Evolutionary conservation across 37 sponge, comb jelly and placozoan species (phyloP).

Genomic region (Hormiphora californensis): DNA sequence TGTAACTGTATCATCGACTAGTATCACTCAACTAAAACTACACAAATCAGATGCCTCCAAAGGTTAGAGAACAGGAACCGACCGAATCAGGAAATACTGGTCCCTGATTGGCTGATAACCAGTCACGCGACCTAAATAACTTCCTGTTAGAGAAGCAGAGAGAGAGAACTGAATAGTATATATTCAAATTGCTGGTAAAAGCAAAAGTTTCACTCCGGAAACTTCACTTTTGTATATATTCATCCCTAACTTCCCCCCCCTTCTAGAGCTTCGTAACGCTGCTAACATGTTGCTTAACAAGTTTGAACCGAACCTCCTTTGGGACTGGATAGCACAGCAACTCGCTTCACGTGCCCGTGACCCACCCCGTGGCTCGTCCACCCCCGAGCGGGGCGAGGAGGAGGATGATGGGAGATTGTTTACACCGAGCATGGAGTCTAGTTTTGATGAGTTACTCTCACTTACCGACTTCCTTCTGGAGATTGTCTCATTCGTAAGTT

Average conservation of each 20-base stretch:
- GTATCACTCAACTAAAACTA: conserved; percentile 7
- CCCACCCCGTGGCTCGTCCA: too few relatives aligned
- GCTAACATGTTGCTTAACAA: background rate
- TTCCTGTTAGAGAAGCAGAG: too few relatives aligned
- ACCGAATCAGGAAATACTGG: background rate
- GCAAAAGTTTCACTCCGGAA: too few relatives aligned
- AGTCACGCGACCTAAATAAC: background rate
- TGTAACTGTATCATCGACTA: background rate
- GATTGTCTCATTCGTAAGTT: conserved; percentile 48
- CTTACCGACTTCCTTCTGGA: conserved; percentile 46
- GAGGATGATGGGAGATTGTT: background rate
- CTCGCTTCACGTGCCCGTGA: background rate
- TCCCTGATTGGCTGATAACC: background rate
- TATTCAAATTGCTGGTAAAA: too few relatives aligned
- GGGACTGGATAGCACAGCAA: conserved; percentile 14
- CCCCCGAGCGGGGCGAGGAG: background rate
- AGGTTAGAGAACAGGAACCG: background rate
- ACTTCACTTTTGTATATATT: too few relatives aligned
- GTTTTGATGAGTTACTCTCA: conserved; percentile 32
- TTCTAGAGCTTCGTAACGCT: conserved; percentile 2
- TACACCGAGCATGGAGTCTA: background rate
- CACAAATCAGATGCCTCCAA: background rate
- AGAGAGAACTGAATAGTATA: too few relatives aligned
- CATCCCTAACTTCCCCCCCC: too few relatives aligned
- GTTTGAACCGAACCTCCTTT: conserved; percentile 15